phyloP scores from a whole-genome alignment of 2,113 vertebrate species.

The Heterotilapia buettikoferi region DNA sequence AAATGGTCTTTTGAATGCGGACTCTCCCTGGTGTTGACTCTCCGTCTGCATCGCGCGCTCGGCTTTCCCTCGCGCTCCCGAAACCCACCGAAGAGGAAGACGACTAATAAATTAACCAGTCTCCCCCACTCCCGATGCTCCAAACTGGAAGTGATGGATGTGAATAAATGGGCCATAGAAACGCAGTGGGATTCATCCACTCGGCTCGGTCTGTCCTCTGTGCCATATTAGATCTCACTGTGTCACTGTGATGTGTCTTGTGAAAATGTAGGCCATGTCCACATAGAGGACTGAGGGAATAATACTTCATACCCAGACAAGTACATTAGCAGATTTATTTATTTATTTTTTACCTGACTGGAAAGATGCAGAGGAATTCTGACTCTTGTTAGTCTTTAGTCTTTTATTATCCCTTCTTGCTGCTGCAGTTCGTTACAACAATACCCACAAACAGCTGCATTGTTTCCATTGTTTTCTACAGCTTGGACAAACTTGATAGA shows the following conservation, averaged over 20 bases:
- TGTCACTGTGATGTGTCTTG: slow-evolving; percentile 13
- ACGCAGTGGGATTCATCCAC: slow-evolving; percentile 27
- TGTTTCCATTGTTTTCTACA: neutral
- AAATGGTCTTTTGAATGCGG: slow-evolving; percentile 3
- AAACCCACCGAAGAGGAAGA: slow-evolving; percentile 19
- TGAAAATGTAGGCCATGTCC: slow-evolving; percentile 44
- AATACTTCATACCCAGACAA: neutral
- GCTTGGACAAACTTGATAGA: neutral
- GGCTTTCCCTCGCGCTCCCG: neutral
- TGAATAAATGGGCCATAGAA: slow-evolving; percentile 36
- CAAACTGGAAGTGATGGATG: slow-evolving; percentile 37
- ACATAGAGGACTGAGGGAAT: neutral
- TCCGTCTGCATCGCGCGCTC: neutral
- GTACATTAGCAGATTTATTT: neutral
- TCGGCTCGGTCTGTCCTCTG: slow-evolving; percentile 8
- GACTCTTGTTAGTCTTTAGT: neutral
- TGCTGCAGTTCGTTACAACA: neutral
- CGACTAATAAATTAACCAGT: slow-evolving; percentile 28
- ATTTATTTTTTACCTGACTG: neutral
- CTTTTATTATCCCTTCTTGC: neutral
- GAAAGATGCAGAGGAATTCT: neutral
- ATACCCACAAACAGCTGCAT: neutral
- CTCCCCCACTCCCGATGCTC: neutral
- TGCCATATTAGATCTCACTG: slow-evolving; percentile 23
- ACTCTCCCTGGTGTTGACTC: neutral